Percentiles rank a stretch among this genome's conserved stretches.
Evolutionary conservation across 2,888 invertebrate genomes (phyloP).

Genomic region (Meliscaeva auricollis): DNA sequence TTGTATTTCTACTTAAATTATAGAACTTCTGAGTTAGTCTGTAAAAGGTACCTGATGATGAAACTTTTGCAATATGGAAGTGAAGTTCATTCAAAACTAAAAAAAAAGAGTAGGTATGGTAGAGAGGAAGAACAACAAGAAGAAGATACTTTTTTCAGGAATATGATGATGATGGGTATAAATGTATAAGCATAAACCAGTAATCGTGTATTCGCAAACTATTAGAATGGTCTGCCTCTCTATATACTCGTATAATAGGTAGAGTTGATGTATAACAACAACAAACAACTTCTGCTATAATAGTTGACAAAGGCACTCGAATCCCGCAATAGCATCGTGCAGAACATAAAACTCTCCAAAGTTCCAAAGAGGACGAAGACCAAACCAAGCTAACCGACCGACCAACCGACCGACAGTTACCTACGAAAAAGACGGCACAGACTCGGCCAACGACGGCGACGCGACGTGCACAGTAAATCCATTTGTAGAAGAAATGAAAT

Average conservation of each 20-base stretch:
- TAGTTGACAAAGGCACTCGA: constrained; percentile 50
- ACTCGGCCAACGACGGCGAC: neutral
- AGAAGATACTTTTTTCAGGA: constrained; percentile 15
- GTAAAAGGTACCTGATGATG: neutral
- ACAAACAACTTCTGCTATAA: constrained; percentile 28
- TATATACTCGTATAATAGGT: too few relatives aligned
- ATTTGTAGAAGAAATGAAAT: constrained; percentile 53
- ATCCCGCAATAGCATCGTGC: constrained; percentile 19
- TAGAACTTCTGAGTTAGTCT: constrained; percentile 9
- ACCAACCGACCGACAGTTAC: neutral
- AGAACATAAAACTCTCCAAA: constrained; percentile 60
- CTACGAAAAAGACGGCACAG: neutral
- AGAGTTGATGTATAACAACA: constrained; percentile 28
- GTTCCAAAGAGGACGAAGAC: constrained; percentile 31
- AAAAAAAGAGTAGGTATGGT: neutral
- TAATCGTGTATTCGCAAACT: constrained; percentile 30
- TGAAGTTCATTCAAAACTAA: constrained; percentile 19
- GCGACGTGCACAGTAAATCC: constrained; percentile 45
- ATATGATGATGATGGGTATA: neutral
- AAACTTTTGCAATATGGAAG: constrained; percentile 41
- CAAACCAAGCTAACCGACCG: neutral
- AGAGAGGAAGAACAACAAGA: neutral
- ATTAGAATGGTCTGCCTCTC: constrained; percentile 31
- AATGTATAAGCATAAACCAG: constrained; percentile 10
- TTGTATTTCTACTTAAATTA: constrained; percentile 2